Percentiles rank a stretch among this genome's conserved stretches.
Conservation (phyloP, 2,113 vertebrate genomes). For the Serilophus lunatus region DNA sequence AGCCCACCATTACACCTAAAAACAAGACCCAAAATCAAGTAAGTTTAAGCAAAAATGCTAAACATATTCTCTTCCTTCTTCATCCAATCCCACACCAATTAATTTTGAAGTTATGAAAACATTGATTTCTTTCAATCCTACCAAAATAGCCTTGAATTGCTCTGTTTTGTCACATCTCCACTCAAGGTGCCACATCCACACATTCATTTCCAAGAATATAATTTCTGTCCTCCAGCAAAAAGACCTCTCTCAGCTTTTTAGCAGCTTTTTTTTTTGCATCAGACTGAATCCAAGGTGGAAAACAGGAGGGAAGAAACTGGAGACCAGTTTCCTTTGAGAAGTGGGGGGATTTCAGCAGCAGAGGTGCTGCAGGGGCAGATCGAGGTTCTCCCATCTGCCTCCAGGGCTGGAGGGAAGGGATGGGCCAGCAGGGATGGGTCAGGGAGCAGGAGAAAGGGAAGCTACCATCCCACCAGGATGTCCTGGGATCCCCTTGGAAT, state of each 20-base stretch:
- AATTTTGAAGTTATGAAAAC: not conserved
- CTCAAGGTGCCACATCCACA: not conserved
- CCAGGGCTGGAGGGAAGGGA: not conserved
- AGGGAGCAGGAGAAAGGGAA: not conserved
- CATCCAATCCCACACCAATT: not conserved
- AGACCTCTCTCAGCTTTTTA: conserved; percentile 24
- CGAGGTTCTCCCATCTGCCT: not conserved
- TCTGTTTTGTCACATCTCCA: not conserved
- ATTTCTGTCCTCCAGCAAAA: conserved; percentile 60
- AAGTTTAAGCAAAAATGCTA: not conserved
- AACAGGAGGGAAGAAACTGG: not conserved
- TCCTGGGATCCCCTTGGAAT: not conserved
- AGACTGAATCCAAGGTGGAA: conserved; percentile 45
- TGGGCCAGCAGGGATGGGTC: not conserved
- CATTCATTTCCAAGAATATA: conserved; percentile 52
- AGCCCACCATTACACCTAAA: not conserved
- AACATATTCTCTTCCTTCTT: not conserved
- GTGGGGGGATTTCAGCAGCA: not conserved
- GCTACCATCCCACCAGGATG: too few species aligned
- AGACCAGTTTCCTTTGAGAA: not conserved
- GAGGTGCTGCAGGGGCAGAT: not conserved
- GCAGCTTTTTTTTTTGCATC: conserved; percentile 35
- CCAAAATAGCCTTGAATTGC: not conserved
- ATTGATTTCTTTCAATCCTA: not conserved
- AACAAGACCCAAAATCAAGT: not conserved